Base-by-base conservation (phyloP, 2,888 invertebrate species). In the Acleris cristana region DNA sequence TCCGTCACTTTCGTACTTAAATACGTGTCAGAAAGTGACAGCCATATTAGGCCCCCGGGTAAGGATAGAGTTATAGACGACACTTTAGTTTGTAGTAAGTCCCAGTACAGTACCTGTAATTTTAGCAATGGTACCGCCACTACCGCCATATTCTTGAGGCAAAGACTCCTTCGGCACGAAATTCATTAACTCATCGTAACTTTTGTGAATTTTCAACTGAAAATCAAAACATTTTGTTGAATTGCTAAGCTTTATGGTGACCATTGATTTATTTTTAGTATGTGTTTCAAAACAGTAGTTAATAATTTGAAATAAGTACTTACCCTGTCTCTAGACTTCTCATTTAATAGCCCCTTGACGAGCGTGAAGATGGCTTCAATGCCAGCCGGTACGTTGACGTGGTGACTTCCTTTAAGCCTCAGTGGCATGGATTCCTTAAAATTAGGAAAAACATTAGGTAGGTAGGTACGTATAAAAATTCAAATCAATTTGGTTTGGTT, bases 71-170 rank as follows among this genome's bases (percentile, higher is more conserved):
- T 0, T 7, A 45, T n/a, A 48, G 16, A 45, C 4, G 6, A 48
- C 3, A 48, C 8, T 0, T 0, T 7, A n/a, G n/a, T 5, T 26
- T 45, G 0, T 6, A 0, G 16, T n/a, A 18, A 18, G 16, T n/a
- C 1, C 7, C 18, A 18, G 6, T 6, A 45, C 16, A n/a, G 75
- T 78, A 95, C 95, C 93, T 69, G 83, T 87, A 60, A 94, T 81
- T 70, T 93, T 88, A n/a, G 84, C 79, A 16, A 95, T 76, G 3
- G 93, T 84, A 1, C 93, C 93, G 3, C 93, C 95, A 12, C 89
- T 86, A 0, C 96, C 96, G 3, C 96, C 95, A 76, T 96, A 96
- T 79, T 96, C 96, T 51, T 82, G 80, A 0, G 96, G 96, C 64
- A 96, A 82, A 53, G 94, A 87, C 60, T 94, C 92, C 72, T 90